A percentile compares a stretch with the other conserved stretches of the same genome.
These are phyloP conservation scores for Notiomystis cincta DNA, from an alignment of 2,113 vertebrate species.

Conservation along the genomic window DNA sequence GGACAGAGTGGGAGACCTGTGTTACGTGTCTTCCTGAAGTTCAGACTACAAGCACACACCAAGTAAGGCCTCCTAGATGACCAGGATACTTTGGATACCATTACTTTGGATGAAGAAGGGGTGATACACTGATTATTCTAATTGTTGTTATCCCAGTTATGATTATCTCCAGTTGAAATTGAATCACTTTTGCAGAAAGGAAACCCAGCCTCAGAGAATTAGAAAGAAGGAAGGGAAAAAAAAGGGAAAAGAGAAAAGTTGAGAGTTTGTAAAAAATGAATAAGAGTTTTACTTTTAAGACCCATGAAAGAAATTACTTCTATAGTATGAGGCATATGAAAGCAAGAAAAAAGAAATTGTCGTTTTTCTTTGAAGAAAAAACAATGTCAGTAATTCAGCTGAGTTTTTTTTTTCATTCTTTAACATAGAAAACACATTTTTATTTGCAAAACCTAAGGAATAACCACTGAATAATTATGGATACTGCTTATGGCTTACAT, in stretches of 20 bases:
- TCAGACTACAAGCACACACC: not conserved
- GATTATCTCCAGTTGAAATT: not conserved
- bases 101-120: not conserved
- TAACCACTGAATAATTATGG: not conserved
- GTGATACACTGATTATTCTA: not conserved
- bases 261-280: not conserved
- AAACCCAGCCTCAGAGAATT: not conserved
- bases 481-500: not conserved
- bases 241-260: fast-evolving
- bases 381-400: not conserved
- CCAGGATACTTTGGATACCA: too few species aligned
- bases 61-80: too few species aligned
- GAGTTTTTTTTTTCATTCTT: not conserved
- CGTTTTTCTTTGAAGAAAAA: not conserved
- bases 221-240: not conserved
- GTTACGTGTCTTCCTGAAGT: not conserved
- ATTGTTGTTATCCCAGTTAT: not conserved
- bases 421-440: not conserved
- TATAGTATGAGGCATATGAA: not conserved
- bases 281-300: not conserved
- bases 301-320: not conserved
- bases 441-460: not conserved
- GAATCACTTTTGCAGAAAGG: not conserved
- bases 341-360: not conserved
- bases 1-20: not conserved